Evolutionary conservation across 2,888 invertebrate species (phyloP).

Genomic region (Branchellion lobata): DNA sequence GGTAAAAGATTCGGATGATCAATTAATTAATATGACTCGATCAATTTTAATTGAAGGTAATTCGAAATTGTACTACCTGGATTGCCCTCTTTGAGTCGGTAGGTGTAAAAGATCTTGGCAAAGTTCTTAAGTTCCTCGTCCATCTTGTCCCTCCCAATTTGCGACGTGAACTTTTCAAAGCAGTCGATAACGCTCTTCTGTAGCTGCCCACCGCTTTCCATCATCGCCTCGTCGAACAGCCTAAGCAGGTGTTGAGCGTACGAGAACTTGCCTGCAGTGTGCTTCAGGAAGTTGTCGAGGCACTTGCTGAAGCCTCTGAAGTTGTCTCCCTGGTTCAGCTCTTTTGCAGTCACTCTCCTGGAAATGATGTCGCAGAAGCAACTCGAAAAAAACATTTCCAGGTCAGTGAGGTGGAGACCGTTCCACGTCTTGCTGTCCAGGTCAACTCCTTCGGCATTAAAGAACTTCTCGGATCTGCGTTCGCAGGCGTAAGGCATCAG

Average conservation of each 20-base stretch:
- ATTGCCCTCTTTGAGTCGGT: constrained; percentile 38
- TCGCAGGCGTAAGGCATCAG: background rate
- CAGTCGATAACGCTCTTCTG: constrained; percentile 35
- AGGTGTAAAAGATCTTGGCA: constrained; percentile 38
- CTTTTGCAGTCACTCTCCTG: constrained; percentile 24
- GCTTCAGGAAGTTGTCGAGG: constrained; percentile 35
- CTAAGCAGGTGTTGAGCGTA: constrained; percentile 38
- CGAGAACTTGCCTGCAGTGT: constrained; percentile 39
- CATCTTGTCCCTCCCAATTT: constrained; percentile 40
- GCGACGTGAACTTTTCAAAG: constrained; percentile 30
- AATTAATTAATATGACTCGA: too few species aligned
- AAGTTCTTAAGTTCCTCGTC: constrained; percentile 30
- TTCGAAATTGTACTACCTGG: constrained; percentile 20
- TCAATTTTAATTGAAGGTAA: background rate
- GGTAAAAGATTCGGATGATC: too few species aligned
- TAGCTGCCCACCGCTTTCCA: constrained; percentile 26
- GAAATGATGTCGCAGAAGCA: constrained; percentile 40
- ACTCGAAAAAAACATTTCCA: constrained; percentile 36
- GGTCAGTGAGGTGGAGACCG: constrained; percentile 40
- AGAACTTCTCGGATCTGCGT: background rate
- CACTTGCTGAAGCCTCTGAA: constrained; percentile 36
- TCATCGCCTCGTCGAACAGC: constrained; percentile 35
- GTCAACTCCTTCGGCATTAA: constrained; percentile 23
- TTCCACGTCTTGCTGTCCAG: constrained; percentile 42
- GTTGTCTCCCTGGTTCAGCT: constrained; percentile 33